A percentile compares a stretch with the other conserved stretches of the same genome.
phyloP scores from a whole-genome alignment of 1,140 invertebrate genomes.

The Oncopodura yosiiana region DNA sequence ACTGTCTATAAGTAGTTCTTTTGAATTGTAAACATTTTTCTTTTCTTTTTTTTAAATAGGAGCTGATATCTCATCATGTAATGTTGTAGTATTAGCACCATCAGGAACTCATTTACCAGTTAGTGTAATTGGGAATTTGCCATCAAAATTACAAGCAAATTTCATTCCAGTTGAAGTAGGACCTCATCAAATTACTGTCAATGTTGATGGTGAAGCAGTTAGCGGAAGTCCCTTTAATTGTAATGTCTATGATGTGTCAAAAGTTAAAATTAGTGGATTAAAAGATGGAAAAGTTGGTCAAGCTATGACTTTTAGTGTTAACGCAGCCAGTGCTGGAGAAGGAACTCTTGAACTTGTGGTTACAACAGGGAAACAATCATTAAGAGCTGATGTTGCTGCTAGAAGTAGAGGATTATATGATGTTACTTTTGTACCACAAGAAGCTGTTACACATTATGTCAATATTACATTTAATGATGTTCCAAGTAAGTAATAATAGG shows the following conservation, averaged over 20 bases:
- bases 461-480: constrained; percentile 96
- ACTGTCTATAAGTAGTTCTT: background rate
- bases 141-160: constrained; percentile 58
- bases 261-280: constrained; percentile 68
- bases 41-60: constrained; percentile 15
- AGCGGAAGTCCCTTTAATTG: constrained; percentile 84
- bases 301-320: constrained; percentile 81
- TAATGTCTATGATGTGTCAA: constrained; percentile 82
- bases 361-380: constrained; percentile 67
- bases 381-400: constrained; percentile 60
- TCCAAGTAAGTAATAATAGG: too few species aligned
- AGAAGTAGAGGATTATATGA: constrained; percentile 86
- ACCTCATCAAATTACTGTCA: constrained; percentile 68
- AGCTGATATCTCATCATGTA: constrained; percentile 43
- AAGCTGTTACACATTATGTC: constrained; percentile 79
- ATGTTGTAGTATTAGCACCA: constrained; percentile 65
- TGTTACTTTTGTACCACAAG: constrained; percentile 89
- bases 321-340: constrained; percentile 89
- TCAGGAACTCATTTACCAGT: constrained; percentile 63
- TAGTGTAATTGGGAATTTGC: constrained; percentile 44
- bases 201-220: constrained; percentile 69
- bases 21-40: background rate
- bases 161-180: constrained; percentile 76
- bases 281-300: constrained; percentile 53
- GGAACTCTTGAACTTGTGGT: constrained; percentile 91